A percentile compares a stretch with the other conserved stretches of the same genome.
These are phyloP conservation scores for Orycteropus afer DNA, from an alignment of 2,113 vertebrate species.

Conservation along the genomic window DNA sequence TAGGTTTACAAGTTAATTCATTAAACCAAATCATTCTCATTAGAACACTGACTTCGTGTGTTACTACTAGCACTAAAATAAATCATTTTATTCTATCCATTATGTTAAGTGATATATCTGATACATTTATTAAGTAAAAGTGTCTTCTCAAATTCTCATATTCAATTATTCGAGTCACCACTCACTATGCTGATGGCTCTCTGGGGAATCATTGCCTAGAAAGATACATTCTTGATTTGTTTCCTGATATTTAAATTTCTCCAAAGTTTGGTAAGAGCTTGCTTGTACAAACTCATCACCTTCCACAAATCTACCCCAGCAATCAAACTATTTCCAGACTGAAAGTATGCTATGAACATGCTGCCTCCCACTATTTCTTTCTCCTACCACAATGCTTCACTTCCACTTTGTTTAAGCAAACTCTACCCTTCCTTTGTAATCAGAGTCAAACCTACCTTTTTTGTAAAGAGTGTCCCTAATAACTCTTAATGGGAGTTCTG, in stretches of 20 bases:
- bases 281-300: background rate
- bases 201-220: background rate
- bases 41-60: conserved; percentile 38
- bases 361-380: background rate
- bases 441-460: background rate
- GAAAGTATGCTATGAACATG: background rate
- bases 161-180: conserved; percentile 64
- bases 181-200: background rate
- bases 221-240: conserved; percentile 19
- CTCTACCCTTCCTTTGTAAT: background rate
- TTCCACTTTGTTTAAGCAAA: background rate
- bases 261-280: background rate
- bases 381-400: background rate
- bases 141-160: conserved; percentile 56
- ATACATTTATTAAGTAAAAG: conserved; percentile 67
- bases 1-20: conserved; percentile 75
- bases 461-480: background rate
- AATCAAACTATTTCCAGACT: background rate
- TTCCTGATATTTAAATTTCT: background rate
- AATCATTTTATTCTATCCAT: conserved; percentile 68
- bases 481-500: too few relatives aligned
- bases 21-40: conserved; percentile 72
- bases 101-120: conserved; percentile 58
- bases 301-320: background rate
- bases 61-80: conserved; percentile 57